Base-by-base conservation (phyloP, 2,113 vertebrate genomes). In the Dendrocopos noguchii region DNA sequence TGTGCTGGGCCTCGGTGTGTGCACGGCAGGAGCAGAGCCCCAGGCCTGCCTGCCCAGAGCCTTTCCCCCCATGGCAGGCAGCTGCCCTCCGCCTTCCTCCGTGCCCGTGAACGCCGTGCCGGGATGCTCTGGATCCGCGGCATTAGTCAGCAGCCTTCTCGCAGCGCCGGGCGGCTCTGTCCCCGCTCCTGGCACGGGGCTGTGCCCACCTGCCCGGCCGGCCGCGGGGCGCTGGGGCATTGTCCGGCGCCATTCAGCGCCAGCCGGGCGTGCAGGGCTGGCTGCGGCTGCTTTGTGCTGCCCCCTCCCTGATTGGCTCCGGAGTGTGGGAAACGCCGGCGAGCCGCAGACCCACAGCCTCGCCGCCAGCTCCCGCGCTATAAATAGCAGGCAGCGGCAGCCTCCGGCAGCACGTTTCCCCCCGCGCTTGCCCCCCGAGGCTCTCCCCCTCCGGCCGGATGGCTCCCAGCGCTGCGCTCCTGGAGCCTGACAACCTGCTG, bases 301-400 rank as follows among this genome's bases (percentile, higher is more conserved):
- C 61, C 64, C 22, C 0, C 52, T 25, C 24, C 16, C 76, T 15
- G 91, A 98, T 98, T 98, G 98, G 98, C 95, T 93, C 42, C 8
- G 2, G 92, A 97, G 90, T 97, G 97, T 98, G 98, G 98, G 98
- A 98, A 98, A 97, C 93, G 72, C 66, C 65, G 57, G 22, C 34
- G 20, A 83, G 72, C 95, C 13, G 5, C 16, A 94, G 96, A 97
- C 97, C 90, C 97, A 97, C 96, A 91, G 79, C 7, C 71, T 79
- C 73, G 52, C 67, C 2, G 31, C 1, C 15, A 42, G 93, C n/a
- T 9, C 4, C 46, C 36, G 27, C 6, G 0, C 65, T 83, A 97
- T 97, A 98, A 98, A 97, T 97, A 96, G 0, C 5, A 3, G 88
- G 31, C 73, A 7, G 71, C 7, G 42, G 22, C 80, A 24, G 85